Evolutionary conservation across 2,113 vertebrate genomes (phyloP).

Genomic region (Laterallus jamaicensis): DNA sequence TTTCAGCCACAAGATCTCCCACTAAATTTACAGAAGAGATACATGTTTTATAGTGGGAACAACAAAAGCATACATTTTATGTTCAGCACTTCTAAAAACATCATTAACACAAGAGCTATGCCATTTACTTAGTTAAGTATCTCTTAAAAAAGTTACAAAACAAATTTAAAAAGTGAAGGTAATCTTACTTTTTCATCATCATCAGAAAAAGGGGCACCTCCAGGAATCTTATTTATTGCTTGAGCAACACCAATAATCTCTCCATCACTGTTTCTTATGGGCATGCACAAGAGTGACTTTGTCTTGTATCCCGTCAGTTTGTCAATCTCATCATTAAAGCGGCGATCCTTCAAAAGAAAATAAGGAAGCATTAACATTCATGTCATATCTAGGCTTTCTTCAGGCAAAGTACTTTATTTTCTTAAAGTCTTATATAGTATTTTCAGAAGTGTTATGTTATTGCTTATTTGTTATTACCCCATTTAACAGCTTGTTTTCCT

Average conservation of each 20-base stretch:
- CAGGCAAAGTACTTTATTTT: background rate
- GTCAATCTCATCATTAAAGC: slow-evolving; percentile 99
- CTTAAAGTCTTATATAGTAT: background rate
- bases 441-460: background rate
- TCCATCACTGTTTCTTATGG: slow-evolving; percentile 93
- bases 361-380: background rate
- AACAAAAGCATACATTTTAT: background rate
- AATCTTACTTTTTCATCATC: slow-evolving; percentile 95
- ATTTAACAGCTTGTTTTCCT: background rate
- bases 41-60: background rate
- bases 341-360: slow-evolving; percentile 84
- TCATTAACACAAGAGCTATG: background rate
- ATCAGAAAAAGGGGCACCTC: slow-evolving; percentile 90
- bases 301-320: slow-evolving; percentile 98
- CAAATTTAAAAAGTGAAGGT: background rate
- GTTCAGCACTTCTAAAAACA: background rate
- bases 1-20: background rate
- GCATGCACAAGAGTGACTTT: slow-evolving; percentile 96
- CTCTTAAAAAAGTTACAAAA: background rate
- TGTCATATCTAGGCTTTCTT: background rate
- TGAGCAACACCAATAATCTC: slow-evolving; percentile 96
- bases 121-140: background rate
- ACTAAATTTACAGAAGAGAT: background rate
- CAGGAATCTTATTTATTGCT: slow-evolving; percentile 95
- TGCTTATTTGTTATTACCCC: background rate